These are phyloP conservation scores for Cavia porcellus DNA, from an alignment of 2,113 vertebrate genomes.

Conservation along the genomic window DNA sequence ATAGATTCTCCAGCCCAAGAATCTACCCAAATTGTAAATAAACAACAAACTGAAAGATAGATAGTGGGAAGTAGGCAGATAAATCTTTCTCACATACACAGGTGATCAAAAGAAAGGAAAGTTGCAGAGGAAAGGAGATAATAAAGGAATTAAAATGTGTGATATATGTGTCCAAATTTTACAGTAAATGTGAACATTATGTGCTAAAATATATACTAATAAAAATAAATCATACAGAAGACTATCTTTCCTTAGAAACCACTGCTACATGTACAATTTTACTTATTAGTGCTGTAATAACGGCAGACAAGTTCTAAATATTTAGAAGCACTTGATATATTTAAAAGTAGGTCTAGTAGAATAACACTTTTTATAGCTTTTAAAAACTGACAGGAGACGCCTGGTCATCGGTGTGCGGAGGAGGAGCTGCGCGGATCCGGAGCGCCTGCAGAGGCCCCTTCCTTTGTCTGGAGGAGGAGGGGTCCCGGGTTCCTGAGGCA, in stretches of 20 bases:
- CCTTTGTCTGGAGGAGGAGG: too few relatives aligned
- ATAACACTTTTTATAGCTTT: neutral
- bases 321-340: neutral
- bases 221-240: neutral
- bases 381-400: too few relatives aligned
- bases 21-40: neutral
- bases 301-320: neutral
- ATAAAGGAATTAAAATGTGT: neutral
- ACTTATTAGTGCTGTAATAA: neutral
- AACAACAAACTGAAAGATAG: neutral
- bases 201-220: neutral
- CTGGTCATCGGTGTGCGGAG: too few relatives aligned
- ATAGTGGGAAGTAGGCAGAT: neutral
- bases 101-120: neutral
- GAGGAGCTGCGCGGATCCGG: too few relatives aligned
- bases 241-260: neutral
- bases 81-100: neutral
- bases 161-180: neutral
- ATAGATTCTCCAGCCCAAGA: neutral
- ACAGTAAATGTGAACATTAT: neutral
- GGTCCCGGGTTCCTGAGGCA: too few relatives aligned
- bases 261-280: neutral
- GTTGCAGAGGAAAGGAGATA: neutral
- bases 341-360: neutral
- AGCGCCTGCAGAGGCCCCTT: too few relatives aligned